phyloP scores from a whole-genome alignment of 2,797 vertebrate genomes.

The Tapirus indicus region DNA sequence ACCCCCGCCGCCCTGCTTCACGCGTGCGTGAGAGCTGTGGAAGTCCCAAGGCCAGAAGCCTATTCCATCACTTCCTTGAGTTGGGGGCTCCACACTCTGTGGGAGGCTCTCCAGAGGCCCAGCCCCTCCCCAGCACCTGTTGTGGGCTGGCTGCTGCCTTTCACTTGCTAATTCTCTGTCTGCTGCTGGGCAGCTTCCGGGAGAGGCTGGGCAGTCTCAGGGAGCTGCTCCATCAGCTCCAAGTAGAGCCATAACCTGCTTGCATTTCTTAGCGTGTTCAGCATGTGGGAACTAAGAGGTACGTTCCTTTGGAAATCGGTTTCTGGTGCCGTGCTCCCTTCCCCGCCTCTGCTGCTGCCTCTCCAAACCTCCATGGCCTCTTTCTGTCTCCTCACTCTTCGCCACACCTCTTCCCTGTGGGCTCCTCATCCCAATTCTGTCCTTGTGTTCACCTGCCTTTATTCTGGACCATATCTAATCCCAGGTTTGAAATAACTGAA shows the following conservation, averaged over 20 bases:
- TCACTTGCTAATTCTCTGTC: slow-evolving; percentile 37
- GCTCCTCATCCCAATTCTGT: neutral
- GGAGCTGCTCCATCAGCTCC: neutral
- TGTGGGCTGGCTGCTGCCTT: slow-evolving; percentile 14
- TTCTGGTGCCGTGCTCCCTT: neutral
- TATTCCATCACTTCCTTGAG: neutral
- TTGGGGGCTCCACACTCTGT: neutral
- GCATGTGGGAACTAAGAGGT: neutral
- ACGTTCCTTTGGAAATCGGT: neutral
- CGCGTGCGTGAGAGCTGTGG: neutral
- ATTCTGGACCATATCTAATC: neutral
- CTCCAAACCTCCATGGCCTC: neutral
- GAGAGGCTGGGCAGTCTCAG: neutral
- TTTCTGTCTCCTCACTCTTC: neutral
- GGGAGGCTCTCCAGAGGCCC: neutral
- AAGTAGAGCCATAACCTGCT: neutral
- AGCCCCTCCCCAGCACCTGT: slow-evolving; percentile 26
- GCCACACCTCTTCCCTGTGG: neutral
- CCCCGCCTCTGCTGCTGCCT: neutral
- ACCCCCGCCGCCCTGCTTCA: fast-evolving
- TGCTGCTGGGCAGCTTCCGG: neutral
- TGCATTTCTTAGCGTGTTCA: neutral
- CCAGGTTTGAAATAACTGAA: neutral
- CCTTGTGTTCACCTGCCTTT: neutral
- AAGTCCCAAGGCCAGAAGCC: neutral